Evolutionary conservation across 1,140 invertebrate genomes (phyloP), one percentile per base, ranked within the genome.

Genomic region (Microplitis mediator): DNA sequence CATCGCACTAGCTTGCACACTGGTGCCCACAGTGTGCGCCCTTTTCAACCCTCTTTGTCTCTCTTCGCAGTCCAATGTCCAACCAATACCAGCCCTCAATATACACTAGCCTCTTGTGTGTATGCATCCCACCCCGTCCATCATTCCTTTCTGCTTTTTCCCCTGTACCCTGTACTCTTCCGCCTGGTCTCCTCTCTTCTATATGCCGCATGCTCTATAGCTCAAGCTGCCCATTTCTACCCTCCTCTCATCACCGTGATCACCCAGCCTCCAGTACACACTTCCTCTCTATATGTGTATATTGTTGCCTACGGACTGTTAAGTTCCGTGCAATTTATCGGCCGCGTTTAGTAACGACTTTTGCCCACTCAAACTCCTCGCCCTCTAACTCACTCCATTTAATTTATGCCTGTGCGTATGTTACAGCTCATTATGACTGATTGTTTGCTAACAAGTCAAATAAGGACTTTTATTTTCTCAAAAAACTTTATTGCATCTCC

Each of bases 41-140:
- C 72, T 74, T 69, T 75, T 69, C 67, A 58, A 66, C 31, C 54
- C 71, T 60, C 56, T 51, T 70, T 74, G 60, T 68, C 72, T 64
- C 75, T 23, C 23, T 23, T 70, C 72, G n/a, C 58, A 62, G 51
- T 23, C 56, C 4, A 58, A 58, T 58, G 23, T 45, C 39, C 39
- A 45, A 45, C 39, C 39, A 45, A 45, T 61, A 23, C 11, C 58
- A 23, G 9, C 8, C 11, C 31, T 61, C 31, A 4, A 31, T 61
- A 13, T 32, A 31, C 31, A 8, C 56, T 32, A 23, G 23, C 56
- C 9, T 60, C 31, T 23, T 23, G 23, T 23, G 23, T 61, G 14
- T 23, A 8, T 61, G 31, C 13, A 5, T 61, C 39, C 56, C 23
- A 31, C 56, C 56, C 23, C 56, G 23, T 31, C 23, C 56, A 16